Conservation (phyloP, 1,140 invertebrate species). For the Rhyzopertha dominica region DNA sequence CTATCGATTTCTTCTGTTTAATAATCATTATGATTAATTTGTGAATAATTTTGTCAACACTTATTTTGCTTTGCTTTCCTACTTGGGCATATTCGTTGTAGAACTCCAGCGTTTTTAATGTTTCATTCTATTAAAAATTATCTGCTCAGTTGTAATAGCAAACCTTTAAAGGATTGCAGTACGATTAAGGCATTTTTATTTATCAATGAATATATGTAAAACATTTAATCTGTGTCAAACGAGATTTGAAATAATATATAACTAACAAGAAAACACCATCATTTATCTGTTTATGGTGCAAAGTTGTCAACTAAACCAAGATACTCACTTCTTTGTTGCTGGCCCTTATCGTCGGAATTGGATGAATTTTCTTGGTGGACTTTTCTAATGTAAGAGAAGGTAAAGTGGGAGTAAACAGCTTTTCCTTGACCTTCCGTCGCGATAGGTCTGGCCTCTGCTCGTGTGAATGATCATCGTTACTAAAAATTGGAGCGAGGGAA, state of each 20-base stretch:
- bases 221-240: constrained; percentile 31
- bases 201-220: neutral
- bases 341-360: neutral
- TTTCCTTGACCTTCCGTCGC: constrained; percentile 45
- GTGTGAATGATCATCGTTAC: constrained; percentile 59
- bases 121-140: constrained; percentile 4
- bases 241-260: constrained; percentile 22
- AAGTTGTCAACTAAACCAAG: too few relatives aligned
- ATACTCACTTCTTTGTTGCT: neutral
- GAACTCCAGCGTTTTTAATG: too few relatives aligned
- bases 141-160: neutral
- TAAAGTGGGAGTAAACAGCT: constrained; percentile 31
- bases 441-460: constrained; percentile 51
- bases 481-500: constrained; percentile 34
- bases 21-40: too few relatives aligned
- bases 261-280: too few relatives aligned
- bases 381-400: constrained; percentile 28
- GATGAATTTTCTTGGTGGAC: constrained; percentile 13
- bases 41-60: too few relatives aligned
- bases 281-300: too few relatives aligned
- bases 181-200: neutral
- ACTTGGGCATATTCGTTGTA: too few relatives aligned
- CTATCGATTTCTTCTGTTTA: too few relatives aligned
- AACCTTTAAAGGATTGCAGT: constrained; percentile 1
- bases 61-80: too few relatives aligned